Conservation (phyloP, 2,797 vertebrate genomes). For the Myiotriccus ornatus region DNA sequence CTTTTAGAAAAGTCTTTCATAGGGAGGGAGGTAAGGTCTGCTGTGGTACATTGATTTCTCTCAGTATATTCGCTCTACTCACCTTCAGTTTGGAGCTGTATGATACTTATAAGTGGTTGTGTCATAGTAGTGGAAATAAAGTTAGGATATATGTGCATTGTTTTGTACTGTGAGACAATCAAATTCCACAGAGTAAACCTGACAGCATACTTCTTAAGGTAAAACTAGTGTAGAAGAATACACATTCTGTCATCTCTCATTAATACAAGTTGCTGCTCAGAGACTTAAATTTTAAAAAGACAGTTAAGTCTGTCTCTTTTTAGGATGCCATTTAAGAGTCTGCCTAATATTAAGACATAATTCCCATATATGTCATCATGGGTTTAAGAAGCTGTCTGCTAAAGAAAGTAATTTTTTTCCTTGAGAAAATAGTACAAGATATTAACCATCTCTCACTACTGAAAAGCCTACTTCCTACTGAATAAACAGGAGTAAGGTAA, state of each 20-base stretch:
- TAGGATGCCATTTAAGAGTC: background rate
- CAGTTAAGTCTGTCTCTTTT: background rate
- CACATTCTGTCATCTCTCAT: background rate
- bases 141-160: accelerated
- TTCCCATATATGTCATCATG: background rate
- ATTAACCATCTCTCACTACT: background rate
- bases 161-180: background rate
- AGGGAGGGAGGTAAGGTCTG: background rate
- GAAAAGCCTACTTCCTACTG: background rate
- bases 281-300: background rate
- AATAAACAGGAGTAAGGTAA: background rate
- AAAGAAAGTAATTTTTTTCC: background rate
- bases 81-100: background rate
- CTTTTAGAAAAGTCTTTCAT: background rate
- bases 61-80: background rate
- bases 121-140: background rate
- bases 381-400: background rate
- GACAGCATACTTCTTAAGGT: background rate
- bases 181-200: background rate
- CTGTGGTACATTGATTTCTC: background rate
- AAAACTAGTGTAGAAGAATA: background rate
- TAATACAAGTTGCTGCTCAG: background rate
- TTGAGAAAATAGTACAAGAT: background rate
- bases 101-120: accelerated
- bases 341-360: background rate